Percentiles rank a stretch among this genome's conserved stretches.
Conservation (phyloP, 2,797 vertebrate species). For the Myotis daubentonii region DNA sequence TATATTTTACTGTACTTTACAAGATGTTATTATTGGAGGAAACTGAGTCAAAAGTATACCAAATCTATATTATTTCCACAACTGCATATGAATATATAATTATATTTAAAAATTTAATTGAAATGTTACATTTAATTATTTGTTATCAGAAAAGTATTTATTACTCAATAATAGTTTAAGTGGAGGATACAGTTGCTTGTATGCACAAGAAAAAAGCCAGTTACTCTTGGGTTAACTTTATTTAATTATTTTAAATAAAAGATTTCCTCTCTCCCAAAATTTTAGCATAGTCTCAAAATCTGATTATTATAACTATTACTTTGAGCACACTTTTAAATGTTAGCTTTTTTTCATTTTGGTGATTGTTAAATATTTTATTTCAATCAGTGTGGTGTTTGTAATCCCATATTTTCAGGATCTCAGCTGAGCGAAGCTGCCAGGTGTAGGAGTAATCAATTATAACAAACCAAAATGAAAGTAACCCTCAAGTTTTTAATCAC, state of each 20-base stretch:
- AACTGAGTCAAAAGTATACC: not conserved
- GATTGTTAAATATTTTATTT: not conserved
- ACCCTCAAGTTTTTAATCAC: not conserved
- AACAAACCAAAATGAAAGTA: not conserved
- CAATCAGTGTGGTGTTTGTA: not conserved
- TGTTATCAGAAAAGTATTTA: not conserved
- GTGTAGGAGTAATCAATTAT: not conserved
- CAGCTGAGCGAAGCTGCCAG: not conserved
- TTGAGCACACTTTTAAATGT: not conserved
- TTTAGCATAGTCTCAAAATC: not conserved
- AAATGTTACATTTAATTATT: not conserved
- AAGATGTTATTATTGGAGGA: not conserved
- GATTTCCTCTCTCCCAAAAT: not conserved
- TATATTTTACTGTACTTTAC: not conserved
- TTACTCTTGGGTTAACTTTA: not conserved
- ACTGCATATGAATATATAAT: not conserved
- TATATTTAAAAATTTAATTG: not conserved
- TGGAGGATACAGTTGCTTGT: not conserved
- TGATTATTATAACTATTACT: not conserved
- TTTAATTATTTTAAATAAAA: not conserved
- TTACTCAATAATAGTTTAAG: not conserved
- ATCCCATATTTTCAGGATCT: not conserved
- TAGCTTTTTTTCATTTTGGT: not conserved
- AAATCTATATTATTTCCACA: not conserved
- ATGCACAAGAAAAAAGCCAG: not conserved